Percentiles rank a stretch among this genome's conserved stretches.
phyloP scores from a whole-genome alignment of 2,888 invertebrate genomes.

The Corythucha ciliata region DNA sequence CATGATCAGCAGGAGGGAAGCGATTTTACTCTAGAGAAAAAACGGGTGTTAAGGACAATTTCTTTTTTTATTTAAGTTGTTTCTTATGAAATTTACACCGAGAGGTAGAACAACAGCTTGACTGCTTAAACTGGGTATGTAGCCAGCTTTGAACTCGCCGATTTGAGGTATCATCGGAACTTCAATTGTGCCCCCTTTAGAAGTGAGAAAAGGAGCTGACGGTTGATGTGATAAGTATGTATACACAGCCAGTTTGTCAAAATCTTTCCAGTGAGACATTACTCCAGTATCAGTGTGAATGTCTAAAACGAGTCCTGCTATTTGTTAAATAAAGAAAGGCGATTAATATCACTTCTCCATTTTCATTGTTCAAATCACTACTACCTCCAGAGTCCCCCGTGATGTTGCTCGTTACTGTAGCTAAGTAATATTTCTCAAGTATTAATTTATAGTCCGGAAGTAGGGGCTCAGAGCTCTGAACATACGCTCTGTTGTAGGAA shows the following conservation, averaged over 20 bases:
- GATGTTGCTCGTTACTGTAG: conserved; percentile 33
- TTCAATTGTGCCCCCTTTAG: conserved; percentile 31
- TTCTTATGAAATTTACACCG: conserved; percentile 33
- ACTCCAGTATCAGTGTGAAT: conserved; percentile 38
- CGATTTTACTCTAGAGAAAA: conserved; percentile 33
- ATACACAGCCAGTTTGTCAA: conserved; percentile 38
- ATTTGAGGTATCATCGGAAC: conserved; percentile 40
- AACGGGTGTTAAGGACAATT: not conserved
- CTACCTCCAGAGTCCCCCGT: conserved; percentile 33
- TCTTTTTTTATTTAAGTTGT: no score
- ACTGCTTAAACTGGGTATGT: conserved; percentile 33
- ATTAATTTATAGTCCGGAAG: conserved; percentile 35
- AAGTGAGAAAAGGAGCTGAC: conserved; percentile 35
- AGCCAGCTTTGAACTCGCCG: conserved; percentile 37
- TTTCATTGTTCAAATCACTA: conserved; percentile 5
- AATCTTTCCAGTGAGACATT: conserved; percentile 40
- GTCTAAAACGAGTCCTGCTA: conserved; percentile 34
- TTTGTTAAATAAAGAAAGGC: conserved; percentile 1
- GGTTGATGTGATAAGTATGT: conserved; percentile 38
- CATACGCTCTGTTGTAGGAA: conserved; percentile 36
- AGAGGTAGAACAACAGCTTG: conserved; percentile 37
- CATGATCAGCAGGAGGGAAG: conserved; percentile 37
- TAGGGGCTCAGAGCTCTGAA: conserved; percentile 35
- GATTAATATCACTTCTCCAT: not conserved
- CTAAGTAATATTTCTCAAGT: conserved; percentile 36